Evolutionary conservation across 2,113 vertebrate species (phyloP), one percentile per base, ranked within the genome.

Genomic region (Oncorhynchus gorbuscha): DNA sequence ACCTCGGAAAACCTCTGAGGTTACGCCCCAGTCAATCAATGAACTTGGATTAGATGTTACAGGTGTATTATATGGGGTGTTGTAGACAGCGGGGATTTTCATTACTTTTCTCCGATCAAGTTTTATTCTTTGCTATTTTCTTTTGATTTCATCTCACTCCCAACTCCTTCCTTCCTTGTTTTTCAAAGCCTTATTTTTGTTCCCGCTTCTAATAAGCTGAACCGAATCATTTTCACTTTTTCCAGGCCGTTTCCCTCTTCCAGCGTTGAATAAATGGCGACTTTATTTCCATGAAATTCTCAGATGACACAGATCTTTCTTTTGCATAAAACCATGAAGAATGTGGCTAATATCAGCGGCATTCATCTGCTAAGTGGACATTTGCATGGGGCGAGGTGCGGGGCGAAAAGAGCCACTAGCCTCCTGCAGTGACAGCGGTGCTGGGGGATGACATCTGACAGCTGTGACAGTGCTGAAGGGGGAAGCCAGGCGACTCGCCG

Each of bases 291-390:
- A 96, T 98, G 97, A 99, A 99, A 98, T 99, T 89, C 94, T 83
- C 92, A 95, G 94, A 97, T 95, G 95, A 98, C 96, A 97, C 95
- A 97, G 95, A 95, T 97, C 95, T 96, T 95, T 94, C 95, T 94
- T 98, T 98, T 98, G 97, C 97, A 99, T 99, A 98, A 99, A 99
- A 94, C 96, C 97, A 98, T 98, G 96, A 96, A 98, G 94, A 97
- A 95, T 92, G 93, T 91, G 94, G 93, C 95, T 98, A 96, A 98
- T 97, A 96, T 96, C 92, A 93, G 94, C 94, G 90, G 95, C 96
- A 96, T 98, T 97, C 95, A 95, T 95, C 95, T 92, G 93, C 95
- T 98, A 98, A 97, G 96, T 97, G 97, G 96, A 98, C 96, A 98
- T 99, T 99, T 99, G 96, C 97, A 98, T 97, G 70, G 95, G 95